A percentile compares a stretch with the other conserved stretches of the same genome.
Evolutionary conservation across 2,888 invertebrate genomes (phyloP).

Genomic region (Dastarcus helophoroides): DNA sequence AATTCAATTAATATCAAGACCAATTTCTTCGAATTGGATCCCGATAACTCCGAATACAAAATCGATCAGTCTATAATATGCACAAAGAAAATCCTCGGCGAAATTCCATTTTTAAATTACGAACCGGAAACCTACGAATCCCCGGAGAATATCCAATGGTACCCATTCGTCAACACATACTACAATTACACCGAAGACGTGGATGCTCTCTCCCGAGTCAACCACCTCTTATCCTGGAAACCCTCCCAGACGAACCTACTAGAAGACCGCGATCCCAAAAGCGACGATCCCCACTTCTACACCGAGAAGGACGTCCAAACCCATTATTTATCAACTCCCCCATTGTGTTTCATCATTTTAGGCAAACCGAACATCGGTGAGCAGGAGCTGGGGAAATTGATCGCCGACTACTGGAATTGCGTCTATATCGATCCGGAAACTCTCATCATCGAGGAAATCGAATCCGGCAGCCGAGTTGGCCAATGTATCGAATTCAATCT

Average conservation of each 20-base stretch:
- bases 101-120: not conserved
- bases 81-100: not conserved
- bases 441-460: slow-evolving; percentile 46
- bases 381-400: slow-evolving; percentile 41
- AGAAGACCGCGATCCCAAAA: not conserved
- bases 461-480: slow-evolving; percentile 43
- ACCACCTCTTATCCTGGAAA: slow-evolving; percentile 21
- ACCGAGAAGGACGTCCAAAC: slow-evolving; percentile 43
- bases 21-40: slow-evolving; percentile 2
- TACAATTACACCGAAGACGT: slow-evolving; percentile 37
- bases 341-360: slow-evolving; percentile 47
- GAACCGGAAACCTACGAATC: not conserved
- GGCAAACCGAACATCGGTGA: slow-evolving; percentile 48
- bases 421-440: slow-evolving; percentile 46
- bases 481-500: slow-evolving; percentile 47
- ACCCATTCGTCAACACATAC: slow-evolving; percentile 35
- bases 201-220: slow-evolving; percentile 33
- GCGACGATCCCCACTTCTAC: slow-evolving; percentile 33
- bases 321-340: slow-evolving; percentile 39
- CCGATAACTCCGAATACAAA: slow-evolving; percentile 6
- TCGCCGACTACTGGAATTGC: slow-evolving; percentile 47
- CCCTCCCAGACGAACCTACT: not conserved
- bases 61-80: slow-evolving; percentile 8
- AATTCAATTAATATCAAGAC: slow-evolving; percentile 3
- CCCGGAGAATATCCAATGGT: slow-evolving; percentile 19